Conservation (phyloP, 2,797 vertebrate genomes). For the Rhyacichthys aspro region DNA sequence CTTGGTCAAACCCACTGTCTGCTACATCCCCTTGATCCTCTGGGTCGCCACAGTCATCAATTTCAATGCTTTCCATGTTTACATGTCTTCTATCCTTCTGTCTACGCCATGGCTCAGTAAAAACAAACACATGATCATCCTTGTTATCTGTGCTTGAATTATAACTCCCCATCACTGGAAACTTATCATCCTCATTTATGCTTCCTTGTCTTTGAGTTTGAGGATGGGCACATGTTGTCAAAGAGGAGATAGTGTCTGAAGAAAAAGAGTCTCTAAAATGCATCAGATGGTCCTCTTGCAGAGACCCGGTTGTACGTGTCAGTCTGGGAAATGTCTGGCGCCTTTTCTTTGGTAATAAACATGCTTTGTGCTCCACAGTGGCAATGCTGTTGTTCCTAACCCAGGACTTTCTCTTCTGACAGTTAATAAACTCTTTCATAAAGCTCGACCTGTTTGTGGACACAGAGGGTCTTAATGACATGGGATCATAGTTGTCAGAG, state of each 20-base stretch:
- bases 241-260: slow-evolving; percentile 71
- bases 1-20: slow-evolving; percentile 75
- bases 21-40: slow-evolving; percentile 59
- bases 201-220: slow-evolving; percentile 58
- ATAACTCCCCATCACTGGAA: slow-evolving; percentile 43
- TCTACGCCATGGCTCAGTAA: slow-evolving; percentile 28
- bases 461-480: slow-evolving; percentile 54
- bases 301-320: slow-evolving; percentile 13
- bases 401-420: slow-evolving; percentile 55
- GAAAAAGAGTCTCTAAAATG: slow-evolving; percentile 72
- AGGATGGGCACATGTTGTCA: slow-evolving; percentile 66
- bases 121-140: slow-evolving; percentile 46
- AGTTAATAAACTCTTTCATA: slow-evolving; percentile 66
- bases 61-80: slow-evolving; percentile 23
- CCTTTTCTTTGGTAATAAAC: slow-evolving; percentile 61
- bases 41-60: slow-evolving; percentile 20
- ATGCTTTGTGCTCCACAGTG: slow-evolving; percentile 59
- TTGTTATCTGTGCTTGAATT: slow-evolving; percentile 40
- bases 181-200: slow-evolving; percentile 33
- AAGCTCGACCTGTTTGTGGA: slow-evolving; percentile 69
- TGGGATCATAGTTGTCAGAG: slow-evolving; percentile 45
- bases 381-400: slow-evolving; percentile 73
- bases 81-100: slow-evolving; percentile 15
- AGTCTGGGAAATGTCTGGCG: slow-evolving; percentile 81
- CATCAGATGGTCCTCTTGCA: slow-evolving; percentile 54